Evolutionary conservation across 37 sponge, comb jelly and placozoan genomes (phyloP).

Genomic region (Hexactinellida sp.): DNA sequence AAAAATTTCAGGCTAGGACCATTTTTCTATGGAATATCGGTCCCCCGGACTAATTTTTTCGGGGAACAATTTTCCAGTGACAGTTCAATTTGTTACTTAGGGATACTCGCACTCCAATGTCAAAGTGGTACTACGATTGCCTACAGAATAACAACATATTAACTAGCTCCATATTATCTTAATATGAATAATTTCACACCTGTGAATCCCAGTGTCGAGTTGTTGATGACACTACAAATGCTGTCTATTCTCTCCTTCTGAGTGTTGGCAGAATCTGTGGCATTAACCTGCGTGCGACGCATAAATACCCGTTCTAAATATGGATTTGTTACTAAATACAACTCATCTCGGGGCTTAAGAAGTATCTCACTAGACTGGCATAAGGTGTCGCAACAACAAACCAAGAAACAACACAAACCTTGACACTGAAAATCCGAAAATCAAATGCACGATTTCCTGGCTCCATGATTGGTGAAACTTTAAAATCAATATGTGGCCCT

Average conservation of each 20-base stretch:
- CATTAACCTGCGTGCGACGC: background rate
- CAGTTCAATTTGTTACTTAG: background rate
- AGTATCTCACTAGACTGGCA: background rate
- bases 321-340: background rate
- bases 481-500: background rate
- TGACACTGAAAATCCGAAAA: background rate
- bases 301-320: background rate
- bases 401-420: background rate
- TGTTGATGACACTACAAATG: background rate
- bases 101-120: background rate
- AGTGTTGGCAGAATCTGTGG: background rate
- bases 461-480: background rate
- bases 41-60: no score
- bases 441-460: background rate
- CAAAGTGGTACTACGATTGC: conserved; percentile 2
- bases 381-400: background rate
- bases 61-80: no score
- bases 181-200: background rate
- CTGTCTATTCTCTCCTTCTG: background rate
- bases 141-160: no score
- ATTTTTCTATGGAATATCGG: no score
- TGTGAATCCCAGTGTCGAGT: background rate
- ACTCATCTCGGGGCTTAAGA: background rate
- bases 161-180: no score
- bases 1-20: no score